phyloP scores from a whole-genome alignment of 2,797 vertebrate genomes.

The Liparis tanakae region DNA sequence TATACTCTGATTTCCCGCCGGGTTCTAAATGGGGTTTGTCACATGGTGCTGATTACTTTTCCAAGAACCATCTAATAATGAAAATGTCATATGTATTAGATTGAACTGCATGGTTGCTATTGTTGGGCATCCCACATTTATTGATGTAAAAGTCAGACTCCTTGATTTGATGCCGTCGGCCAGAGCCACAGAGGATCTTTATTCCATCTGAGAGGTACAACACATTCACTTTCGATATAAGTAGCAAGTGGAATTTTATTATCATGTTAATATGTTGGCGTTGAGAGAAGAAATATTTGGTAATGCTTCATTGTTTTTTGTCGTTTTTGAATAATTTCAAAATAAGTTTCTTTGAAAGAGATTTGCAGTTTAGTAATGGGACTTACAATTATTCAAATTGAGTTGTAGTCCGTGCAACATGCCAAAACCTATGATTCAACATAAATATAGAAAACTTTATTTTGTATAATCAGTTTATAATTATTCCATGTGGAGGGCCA shows the following conservation, averaged over 20 bases:
- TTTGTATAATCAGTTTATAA: neutral
- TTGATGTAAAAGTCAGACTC: slow-evolving; percentile 67
- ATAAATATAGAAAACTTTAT: neutral
- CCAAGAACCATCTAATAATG: slow-evolving; percentile 34
- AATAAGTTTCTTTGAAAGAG: slow-evolving; percentile 2
- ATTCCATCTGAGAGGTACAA: neutral
- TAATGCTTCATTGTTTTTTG: slow-evolving; percentile 7
- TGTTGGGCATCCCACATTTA: slow-evolving; percentile 36
- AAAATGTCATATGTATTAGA: slow-evolving; percentile 33
- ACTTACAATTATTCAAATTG: neutral
- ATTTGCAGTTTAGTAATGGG: neutral
- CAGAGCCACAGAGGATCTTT: slow-evolving; percentile 10
- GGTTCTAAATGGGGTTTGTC: slow-evolving; percentile 60
- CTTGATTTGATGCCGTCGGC: slow-evolving; percentile 47
- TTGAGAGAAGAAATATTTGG: slow-evolving; percentile 2
- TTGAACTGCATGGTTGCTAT: slow-evolving; percentile 44
- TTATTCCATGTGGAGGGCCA: neutral
- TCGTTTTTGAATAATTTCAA: slow-evolving; percentile 6
- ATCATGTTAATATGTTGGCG: neutral
- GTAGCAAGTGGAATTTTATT: neutral
- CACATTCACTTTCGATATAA: neutral
- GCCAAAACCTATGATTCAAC: neutral
- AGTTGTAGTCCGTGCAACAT: neutral
- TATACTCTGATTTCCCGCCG: slow-evolving; percentile 58
- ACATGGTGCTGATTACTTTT: slow-evolving; percentile 70